These are phyloP conservation scores for Drosophila fuyamai DNA, from an alignment of 1,140 invertebrate genomes.

Conservation along the genomic window DNA sequence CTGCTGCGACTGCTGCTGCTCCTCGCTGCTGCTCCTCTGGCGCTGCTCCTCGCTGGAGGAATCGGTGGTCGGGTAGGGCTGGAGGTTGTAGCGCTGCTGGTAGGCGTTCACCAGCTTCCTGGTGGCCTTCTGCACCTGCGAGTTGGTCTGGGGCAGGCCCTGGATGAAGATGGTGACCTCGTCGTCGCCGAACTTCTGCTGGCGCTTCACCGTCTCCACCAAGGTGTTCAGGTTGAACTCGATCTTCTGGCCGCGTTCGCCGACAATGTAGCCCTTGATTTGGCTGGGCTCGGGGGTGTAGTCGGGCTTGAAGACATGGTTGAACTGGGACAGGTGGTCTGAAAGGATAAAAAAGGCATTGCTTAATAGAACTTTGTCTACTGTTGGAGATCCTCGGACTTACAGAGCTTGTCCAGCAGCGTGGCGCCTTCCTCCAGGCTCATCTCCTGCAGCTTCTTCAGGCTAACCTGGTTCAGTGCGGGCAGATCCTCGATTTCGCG, in stretches of 20 bases:
- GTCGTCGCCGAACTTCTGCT: conserved; percentile 70
- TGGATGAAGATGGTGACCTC: conserved; percentile 80
- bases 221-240: conserved; percentile 68
- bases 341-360: no score
- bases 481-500: conserved; percentile 70
- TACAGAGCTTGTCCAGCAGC: conserved; percentile 70
- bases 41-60: conserved; percentile 39
- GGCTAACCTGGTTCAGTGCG: conserved; percentile 60
- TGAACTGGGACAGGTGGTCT: conserved; percentile 77
- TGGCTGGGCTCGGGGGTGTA: conserved; percentile 69
- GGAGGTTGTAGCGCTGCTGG: conserved; percentile 71
- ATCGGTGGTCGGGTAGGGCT: conserved; percentile 50
- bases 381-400: conserved; percentile 17
- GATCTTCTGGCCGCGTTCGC: conserved; percentile 63
- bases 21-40: conserved; percentile 42
- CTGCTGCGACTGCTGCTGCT: conserved; percentile 46
- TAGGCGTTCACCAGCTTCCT: conserved; percentile 75
- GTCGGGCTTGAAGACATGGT: conserved; percentile 54
- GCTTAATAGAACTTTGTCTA: neutral
- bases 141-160: conserved; percentile 56
- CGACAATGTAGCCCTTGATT: conserved; percentile 67
- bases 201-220: conserved; percentile 64
- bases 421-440: conserved; percentile 67
- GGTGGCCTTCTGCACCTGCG: conserved; percentile 65
- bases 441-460: conserved; percentile 71